Evolutionary conservation across 92 coral and sea anemone species (phyloP).

Genomic region (Palythoa grandiflora): DNA sequence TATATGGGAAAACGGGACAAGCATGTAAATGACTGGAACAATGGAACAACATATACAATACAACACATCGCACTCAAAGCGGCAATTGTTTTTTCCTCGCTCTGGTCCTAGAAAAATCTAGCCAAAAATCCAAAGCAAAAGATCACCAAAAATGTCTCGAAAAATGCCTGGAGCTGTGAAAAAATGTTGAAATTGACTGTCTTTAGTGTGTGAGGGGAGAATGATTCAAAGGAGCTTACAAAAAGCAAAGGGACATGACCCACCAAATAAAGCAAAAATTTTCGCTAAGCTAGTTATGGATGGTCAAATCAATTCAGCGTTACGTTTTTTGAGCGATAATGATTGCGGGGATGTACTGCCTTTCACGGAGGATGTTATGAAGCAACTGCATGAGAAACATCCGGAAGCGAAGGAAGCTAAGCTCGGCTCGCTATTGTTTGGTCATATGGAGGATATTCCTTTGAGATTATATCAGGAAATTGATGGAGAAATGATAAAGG

Average conservation of each 20-base stretch:
- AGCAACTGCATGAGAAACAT: slow-evolving; percentile 44
- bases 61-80: background rate
- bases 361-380: slow-evolving; percentile 44
- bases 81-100: background rate
- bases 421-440: slow-evolving; percentile 18
- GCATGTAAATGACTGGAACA: background rate
- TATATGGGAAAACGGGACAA: background rate
- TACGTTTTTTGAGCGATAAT: slow-evolving; percentile 20
- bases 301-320: slow-evolving; percentile 20
- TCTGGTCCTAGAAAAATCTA: background rate
- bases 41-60: background rate
- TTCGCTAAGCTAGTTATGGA: slow-evolving; percentile 8
- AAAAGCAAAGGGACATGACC: background rate
- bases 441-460: slow-evolving; percentile 38
- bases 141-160: background rate
- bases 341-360: slow-evolving; percentile 18
- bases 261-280: background rate
- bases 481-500: slow-evolving; percentile 46
- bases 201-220: background rate
- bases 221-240: background rate
- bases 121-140: background rate
- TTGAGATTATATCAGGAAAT: slow-evolving; percentile 32
- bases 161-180: background rate
- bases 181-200: background rate
- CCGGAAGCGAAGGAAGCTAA: slow-evolving; percentile 49